A percentile compares a stretch with the other conserved stretches of the same genome.
Evolutionary conservation across 2,113 vertebrate species (phyloP).

Genomic region (Actenoides hombroni): DNA sequence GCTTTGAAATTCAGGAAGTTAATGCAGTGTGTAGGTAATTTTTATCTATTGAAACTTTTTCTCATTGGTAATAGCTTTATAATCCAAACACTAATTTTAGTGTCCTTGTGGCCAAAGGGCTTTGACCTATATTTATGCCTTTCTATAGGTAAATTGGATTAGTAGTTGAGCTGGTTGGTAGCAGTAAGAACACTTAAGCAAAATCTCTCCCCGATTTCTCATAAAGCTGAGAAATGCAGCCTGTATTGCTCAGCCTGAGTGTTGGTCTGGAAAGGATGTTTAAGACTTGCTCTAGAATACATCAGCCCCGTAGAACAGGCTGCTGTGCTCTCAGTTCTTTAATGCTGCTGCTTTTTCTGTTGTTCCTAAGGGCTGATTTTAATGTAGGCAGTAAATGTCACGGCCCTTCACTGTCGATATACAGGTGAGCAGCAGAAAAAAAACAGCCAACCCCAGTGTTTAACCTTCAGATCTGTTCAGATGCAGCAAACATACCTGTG

Average conservation of each 20-base stretch:
- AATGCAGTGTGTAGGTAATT: background rate
- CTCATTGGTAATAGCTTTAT: background rate
- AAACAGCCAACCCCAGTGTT: background rate
- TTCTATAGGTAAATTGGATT: background rate
- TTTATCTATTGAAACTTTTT: background rate
- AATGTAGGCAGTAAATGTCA: background rate
- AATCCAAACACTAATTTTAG: background rate
- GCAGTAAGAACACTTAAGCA: background rate
- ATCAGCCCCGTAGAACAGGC: background rate
- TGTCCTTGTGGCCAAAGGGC: background rate
- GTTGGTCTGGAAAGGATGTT: background rate
- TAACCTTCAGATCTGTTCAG: background rate
- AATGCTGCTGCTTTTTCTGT: background rate
- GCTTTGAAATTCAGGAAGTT: background rate
- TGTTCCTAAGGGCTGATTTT: background rate
- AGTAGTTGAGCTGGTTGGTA: background rate
- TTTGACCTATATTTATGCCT: background rate
- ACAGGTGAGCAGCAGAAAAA: background rate
- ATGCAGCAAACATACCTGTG: accelerated
- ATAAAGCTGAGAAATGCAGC: background rate
- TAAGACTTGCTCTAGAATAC: background rate
- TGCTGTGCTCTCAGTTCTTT: background rate
- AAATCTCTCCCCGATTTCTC: background rate
- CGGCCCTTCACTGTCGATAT: background rate
- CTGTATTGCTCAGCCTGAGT: background rate